Evolutionary conservation across 2,888 invertebrate genomes (phyloP).

Genomic region (Oscheius sp.): DNA sequence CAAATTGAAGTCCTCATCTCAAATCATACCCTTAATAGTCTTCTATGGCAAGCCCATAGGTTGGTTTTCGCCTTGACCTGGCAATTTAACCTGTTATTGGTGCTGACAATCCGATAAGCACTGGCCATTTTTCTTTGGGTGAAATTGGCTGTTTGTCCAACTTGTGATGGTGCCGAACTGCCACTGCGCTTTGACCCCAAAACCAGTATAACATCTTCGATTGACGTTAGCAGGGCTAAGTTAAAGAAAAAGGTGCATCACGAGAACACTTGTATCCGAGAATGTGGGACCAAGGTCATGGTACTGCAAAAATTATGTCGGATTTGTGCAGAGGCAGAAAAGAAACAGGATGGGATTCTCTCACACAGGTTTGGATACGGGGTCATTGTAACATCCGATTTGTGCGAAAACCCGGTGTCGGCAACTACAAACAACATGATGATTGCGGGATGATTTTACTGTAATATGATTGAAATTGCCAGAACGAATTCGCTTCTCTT

Average conservation of each 20-base stretch:
- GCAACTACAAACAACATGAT: background rate
- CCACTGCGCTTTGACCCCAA: conserved; percentile 20
- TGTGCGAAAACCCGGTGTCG: background rate
- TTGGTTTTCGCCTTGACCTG: conserved; percentile 19
- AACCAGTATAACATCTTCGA: conserved; percentile 15
- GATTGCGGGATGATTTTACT: background rate
- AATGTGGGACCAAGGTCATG: too few relatives aligned
- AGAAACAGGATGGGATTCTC: too few relatives aligned
- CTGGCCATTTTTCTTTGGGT: background rate
- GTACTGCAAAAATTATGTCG: too few relatives aligned
- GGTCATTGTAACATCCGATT: conserved; percentile 22
- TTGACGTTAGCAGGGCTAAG: background rate
- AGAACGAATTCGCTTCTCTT: conserved; percentile 59
- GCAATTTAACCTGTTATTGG: background rate
- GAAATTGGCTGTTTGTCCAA: conserved; percentile 27
- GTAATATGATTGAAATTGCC: conserved; percentile 1
- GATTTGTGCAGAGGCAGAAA: too few relatives aligned
- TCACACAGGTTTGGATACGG: too few relatives aligned
- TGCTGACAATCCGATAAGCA: background rate
- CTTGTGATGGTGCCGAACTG: conserved; percentile 6
- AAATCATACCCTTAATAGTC: conserved; percentile 50
- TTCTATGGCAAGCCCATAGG: conserved; percentile 56
- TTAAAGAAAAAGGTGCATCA: background rate
- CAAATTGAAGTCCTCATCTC: conserved; percentile 54
- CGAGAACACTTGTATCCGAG: background rate